Base-by-base conservation (phyloP, 2,113 vertebrate species). In the Hipposideros armiger region DNA sequence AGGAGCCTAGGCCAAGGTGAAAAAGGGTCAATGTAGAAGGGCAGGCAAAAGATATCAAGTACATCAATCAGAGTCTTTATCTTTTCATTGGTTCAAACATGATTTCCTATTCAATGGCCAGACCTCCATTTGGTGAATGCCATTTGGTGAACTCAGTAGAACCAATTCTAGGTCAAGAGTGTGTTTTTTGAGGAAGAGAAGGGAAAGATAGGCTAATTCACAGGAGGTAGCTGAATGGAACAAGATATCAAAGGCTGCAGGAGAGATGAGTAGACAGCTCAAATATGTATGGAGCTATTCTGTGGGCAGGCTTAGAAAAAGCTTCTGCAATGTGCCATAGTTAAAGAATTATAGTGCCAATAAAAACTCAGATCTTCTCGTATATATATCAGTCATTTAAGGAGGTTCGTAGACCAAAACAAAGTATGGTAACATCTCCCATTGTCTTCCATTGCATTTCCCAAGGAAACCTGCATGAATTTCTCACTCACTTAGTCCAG, bases 301-400 rank as follows among this genome's bases (percentile, higher is more conserved):
- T 72, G 6, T 11, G 36, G 52, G 30, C 11, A 81, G 14, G 50
- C 7, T 88, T 77, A 40, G 89, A 7, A 64, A 78, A 64, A 78
- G 19, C 17, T 62, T 95, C 42, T 62, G 15, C 20, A 1, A 17
- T 22, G 4, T 70, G 10, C 62, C n/a, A 66, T 32, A 54, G 20
- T 15, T 67, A 67, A 92, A 88, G 32, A 76, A 91, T 54, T 45
- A 64, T 3, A 70, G 2, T 24, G 2, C 17, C 17, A 52, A 14
- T 82, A 91, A 86, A 81, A 95, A 93, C 70, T 40, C 30, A 60
- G 42, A 91, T n/a, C 15, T 81, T 92, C 72, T 93, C 11, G 77
- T 70, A 19, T 67, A 19, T 78, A 36, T 54, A 40, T 82, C 52
- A 94, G 2, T 82, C 32, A 69, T 30, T 87, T 42, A 87, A 89